These are phyloP conservation scores for Octomys mimax DNA, from an alignment of 2,797 vertebrate genomes.

Conservation along the genomic window DNA sequence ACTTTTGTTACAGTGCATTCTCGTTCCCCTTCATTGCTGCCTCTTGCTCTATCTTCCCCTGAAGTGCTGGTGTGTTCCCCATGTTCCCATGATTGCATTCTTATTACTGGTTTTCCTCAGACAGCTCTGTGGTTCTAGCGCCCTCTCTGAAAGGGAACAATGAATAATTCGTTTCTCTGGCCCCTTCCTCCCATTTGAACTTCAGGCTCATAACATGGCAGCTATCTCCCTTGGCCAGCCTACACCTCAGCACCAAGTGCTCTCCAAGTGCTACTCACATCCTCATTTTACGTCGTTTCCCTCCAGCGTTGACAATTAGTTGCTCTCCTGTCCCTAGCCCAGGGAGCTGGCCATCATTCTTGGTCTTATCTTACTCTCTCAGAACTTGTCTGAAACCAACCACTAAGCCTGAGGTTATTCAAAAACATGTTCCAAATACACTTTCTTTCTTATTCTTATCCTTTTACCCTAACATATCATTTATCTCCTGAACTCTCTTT, in stretches of 20 bases:
- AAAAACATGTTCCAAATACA: neutral
- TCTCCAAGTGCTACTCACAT: neutral
- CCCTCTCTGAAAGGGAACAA: constrained; percentile 24
- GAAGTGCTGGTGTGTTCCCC: neutral
- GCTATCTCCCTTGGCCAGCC: neutral
- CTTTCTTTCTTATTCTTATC: neutral
- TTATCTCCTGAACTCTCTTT: constrained; percentile 3
- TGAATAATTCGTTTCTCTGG: neutral
- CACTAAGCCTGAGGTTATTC: neutral
- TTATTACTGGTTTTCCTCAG: constrained; percentile 15
- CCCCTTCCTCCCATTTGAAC: neutral
- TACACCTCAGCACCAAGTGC: neutral
- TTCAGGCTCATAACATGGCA: neutral
- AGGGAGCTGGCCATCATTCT: neutral
- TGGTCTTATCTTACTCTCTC: rapidly evolving
- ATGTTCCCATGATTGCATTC: neutral
- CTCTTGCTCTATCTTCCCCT: neutral
- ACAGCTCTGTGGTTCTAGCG: neutral
- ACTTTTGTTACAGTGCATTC: neutral
- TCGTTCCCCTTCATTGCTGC: neutral
- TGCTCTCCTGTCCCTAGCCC: neutral
- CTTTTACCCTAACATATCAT: neutral
- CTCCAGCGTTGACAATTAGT: neutral
- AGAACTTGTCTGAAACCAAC: neutral
- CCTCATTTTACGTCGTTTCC: neutral